A percentile compares a stretch with the other conserved stretches of the same genome.
Evolutionary conservation across 2,113 vertebrate species (phyloP).

Genomic region (Cairina moschata): DNA sequence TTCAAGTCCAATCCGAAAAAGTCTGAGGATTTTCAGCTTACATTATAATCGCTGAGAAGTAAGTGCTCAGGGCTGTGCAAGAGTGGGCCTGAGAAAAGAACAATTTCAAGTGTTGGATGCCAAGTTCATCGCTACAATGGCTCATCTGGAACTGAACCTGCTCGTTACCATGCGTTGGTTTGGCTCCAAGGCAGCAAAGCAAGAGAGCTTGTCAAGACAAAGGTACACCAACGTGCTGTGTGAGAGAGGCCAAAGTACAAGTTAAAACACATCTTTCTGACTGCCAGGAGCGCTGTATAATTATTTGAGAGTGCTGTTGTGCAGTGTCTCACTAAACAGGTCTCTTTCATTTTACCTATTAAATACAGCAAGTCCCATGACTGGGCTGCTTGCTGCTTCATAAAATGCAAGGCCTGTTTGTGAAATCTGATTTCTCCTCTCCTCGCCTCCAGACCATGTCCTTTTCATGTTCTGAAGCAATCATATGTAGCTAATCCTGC

Average conservation of each 20-base stretch:
- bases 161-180: neutral
- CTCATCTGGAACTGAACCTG: conserved; percentile 17
- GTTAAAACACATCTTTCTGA: conserved; percentile 45
- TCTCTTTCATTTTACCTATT: conserved; percentile 5
- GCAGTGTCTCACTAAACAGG: neutral
- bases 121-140: neutral
- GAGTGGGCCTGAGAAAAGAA: conserved; percentile 8
- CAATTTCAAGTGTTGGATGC: neutral
- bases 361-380: neutral
- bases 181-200: conserved; percentile 11
- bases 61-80: conserved; percentile 19
- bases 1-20: neutral
- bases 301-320: neutral
- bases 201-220: conserved; percentile 34
- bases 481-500: neutral
- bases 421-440: conserved; percentile 15
- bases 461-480: neutral
- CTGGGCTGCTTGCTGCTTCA: neutral
- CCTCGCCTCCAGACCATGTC: neutral
- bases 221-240: neutral
- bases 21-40: conserved; percentile 28
- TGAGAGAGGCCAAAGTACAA: conserved; percentile 36
- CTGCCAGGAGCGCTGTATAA: conserved; percentile 4
- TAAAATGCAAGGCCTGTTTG: neutral
- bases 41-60: neutral